Evolutionary conservation across 2,888 invertebrate genomes (phyloP).

Genomic region (Rhagophthalmus giganteus): DNA sequence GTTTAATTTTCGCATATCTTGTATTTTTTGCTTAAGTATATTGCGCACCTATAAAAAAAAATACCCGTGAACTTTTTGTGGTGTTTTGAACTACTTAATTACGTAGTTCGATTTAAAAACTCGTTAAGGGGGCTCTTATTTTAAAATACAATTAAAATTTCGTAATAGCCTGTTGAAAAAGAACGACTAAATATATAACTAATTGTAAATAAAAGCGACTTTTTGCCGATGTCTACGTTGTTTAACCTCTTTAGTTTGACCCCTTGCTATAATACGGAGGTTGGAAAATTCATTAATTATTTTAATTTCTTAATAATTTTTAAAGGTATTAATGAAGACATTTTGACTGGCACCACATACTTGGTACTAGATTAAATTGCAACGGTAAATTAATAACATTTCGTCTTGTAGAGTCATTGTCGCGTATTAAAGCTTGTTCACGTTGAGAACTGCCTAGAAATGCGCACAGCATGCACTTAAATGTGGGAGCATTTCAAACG

Average conservation of each 20-base stretch:
- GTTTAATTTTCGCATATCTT: too few species aligned
- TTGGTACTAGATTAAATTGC: slow-evolving; percentile 5
- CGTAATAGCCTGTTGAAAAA: too few species aligned
- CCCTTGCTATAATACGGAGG: not conserved
- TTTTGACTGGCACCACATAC: not conserved
- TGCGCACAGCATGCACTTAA: not conserved
- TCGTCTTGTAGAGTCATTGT: slow-evolving; percentile 8
- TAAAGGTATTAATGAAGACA: not conserved
- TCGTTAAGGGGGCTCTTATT: too few species aligned
- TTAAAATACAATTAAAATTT: too few species aligned
- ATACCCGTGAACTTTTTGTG: too few species aligned
- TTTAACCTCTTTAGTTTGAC: not conserved
- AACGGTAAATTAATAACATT: slow-evolving; percentile 16
- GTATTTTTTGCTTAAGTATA: too few species aligned
- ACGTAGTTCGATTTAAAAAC: too few species aligned
- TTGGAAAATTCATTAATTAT: not conserved
- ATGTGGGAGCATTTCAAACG: not conserved
- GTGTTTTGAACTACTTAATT: too few species aligned
- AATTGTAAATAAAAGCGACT: too few species aligned
- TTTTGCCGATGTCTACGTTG: too few species aligned
- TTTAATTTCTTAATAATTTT: not conserved
- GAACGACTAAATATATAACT: too few species aligned
- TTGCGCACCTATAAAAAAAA: too few species aligned
- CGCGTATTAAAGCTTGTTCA: slow-evolving; percentile 13
- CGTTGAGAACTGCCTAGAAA: not conserved